Base-by-base conservation (phyloP, 2,113 vertebrate species). In the Anser brachyrhynchus region DNA sequence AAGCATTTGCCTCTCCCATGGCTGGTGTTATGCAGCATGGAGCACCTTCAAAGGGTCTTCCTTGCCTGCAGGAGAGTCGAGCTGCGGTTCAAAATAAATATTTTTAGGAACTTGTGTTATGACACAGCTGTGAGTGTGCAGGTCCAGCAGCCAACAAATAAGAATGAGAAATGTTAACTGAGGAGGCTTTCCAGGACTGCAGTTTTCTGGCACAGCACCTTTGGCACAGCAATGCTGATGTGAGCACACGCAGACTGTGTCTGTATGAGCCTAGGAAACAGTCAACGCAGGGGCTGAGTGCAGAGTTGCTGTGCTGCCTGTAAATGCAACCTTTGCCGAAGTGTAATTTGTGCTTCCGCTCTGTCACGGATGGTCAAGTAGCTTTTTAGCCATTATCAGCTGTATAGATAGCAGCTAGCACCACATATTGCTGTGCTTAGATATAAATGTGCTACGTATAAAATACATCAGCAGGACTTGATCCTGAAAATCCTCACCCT, bases 401-500 rank as follows among this genome's bases (percentile, higher is more conserved):
- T 66, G 16, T 35, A 4, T 0, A 70, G 54, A 33, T 22, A 43
- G 69, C 80, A 80, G 61, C 51, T 65, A 64, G 46, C 31, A 33
- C 14, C 1, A 8, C 41, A 14, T 4, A 2, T 18, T 74, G 64
- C 18, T 25, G 13, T 35, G 29, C 72, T 59, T 46, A 29, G 44
- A 4, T 85, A 28, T 62, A 43, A 29, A 54, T 35, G 15, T 28
- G 41, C 54, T 70, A 4, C 18, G 20, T 70, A 20, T 44, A 51
- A 82, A 69, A 39, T 33, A 14, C 1, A 12, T n/a, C 19, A 85
- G 49, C 35, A 59, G 28, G 54, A 31, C 71, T 71, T 66, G n/a
- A 77, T 88, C 78, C 79, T 90, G 64, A 70, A 84, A 90, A 74
- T 83, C 85, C 51, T 81, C 74, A 3, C 41, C 46, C 46, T 61